These are phyloP conservation scores for Halcyon leucocephala DNA, from an alignment of 2,797 vertebrate species.

Conservation along the genomic window DNA sequence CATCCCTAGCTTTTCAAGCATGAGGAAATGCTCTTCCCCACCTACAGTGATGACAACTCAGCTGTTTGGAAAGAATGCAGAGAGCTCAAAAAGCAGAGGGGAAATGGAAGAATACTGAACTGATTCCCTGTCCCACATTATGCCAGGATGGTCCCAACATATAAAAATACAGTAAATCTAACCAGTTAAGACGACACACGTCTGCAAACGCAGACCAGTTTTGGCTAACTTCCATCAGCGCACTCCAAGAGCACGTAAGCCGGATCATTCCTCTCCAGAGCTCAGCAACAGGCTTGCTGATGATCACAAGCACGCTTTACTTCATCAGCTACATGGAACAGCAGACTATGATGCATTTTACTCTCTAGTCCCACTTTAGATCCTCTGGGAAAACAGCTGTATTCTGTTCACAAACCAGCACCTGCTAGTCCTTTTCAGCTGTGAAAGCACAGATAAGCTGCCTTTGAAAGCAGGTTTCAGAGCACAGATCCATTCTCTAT, in stretches of 20 bases:
- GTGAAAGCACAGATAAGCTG: not conserved
- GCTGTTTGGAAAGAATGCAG: no score
- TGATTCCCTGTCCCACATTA: no score
- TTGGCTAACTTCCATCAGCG: not conserved
- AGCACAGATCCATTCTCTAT: not conserved
- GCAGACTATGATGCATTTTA: not conserved
- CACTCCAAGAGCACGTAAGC: not conserved
- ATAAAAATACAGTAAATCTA: no score
- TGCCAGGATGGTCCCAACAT: no score
- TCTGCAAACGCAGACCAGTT: fast-evolving
- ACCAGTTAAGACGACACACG: fast-evolving
- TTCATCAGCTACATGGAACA: no score
- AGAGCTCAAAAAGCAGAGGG: no score
- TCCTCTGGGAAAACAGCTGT: not conserved
- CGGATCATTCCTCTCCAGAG: not conserved
- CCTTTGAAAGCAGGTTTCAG: not conserved
- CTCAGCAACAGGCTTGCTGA: not conserved
- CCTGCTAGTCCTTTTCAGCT: not conserved
- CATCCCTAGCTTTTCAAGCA: not conserved
- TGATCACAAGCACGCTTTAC: not conserved
- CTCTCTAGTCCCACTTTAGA: not conserved
- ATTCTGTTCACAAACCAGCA: not conserved
- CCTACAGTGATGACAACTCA: no score
- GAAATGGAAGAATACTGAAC: no score
- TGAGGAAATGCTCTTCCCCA: no score